These are phyloP conservation scores for Corythaixoides concolor DNA, from an alignment of 2,113 vertebrate genomes.

Conservation along the genomic window DNA sequence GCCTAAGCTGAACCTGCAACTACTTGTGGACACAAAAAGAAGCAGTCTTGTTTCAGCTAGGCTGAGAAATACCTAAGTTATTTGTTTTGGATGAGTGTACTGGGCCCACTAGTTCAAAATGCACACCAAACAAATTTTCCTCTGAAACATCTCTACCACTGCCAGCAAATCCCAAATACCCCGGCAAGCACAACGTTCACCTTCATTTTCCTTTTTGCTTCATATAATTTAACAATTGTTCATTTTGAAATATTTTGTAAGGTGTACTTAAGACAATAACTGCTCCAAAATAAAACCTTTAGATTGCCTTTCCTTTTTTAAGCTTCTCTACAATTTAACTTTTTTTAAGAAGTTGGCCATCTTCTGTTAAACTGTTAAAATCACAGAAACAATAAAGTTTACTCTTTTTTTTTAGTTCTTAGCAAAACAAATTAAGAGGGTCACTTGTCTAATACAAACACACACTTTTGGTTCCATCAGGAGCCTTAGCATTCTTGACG, in stretches of 20 bases:
- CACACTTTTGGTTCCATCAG: neutral
- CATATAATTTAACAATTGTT: neutral
- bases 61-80: neutral
- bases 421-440: neutral
- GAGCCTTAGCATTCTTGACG: neutral
- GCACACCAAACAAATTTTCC: neutral
- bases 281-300: neutral
- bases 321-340: neutral
- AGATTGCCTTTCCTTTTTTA: neutral
- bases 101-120: neutral
- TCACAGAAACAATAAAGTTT: rapidly evolving
- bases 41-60: neutral
- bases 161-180: neutral
- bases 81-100: neutral
- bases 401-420: neutral
- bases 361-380: neutral
- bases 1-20: neutral
- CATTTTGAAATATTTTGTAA: neutral
- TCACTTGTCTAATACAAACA: neutral
- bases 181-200: neutral
- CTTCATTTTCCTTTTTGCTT: neutral
- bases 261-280: neutral
- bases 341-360: neutral
- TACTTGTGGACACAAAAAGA: neutral
- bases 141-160: neutral